phyloP scores from a whole-genome alignment of 2,113 vertebrate species.

The Pteronura brasiliensis region DNA sequence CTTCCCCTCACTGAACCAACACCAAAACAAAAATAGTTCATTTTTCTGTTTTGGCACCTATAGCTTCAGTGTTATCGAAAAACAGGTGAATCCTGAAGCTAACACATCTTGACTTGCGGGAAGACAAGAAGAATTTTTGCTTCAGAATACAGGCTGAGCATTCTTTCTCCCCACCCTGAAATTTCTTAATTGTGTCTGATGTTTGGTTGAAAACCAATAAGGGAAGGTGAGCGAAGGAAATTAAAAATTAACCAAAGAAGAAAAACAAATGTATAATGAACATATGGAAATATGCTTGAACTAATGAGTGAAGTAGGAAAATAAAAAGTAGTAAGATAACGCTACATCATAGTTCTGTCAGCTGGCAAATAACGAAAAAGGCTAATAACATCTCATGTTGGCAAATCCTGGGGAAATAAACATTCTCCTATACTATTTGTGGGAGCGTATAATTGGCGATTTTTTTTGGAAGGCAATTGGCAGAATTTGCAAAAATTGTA shows the following conservation, averaged over 20 bases:
- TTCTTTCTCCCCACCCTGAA: not conserved
- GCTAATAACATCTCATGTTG: not conserved
- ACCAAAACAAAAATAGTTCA: not conserved
- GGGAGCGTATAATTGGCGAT: not conserved
- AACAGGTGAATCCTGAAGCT: not conserved
- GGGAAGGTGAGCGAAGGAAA: not conserved
- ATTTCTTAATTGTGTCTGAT: not conserved
- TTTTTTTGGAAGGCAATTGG: not conserved
- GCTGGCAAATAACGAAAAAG: not conserved
- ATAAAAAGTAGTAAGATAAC: not conserved
- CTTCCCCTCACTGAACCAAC: not conserved
- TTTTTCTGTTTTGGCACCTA: not conserved
- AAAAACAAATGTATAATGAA: not conserved
- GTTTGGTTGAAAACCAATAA: slow-evolving; percentile 6
- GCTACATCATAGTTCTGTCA: not conserved
- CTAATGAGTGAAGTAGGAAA: not conserved
- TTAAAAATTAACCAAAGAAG: not conserved
- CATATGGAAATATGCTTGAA: not conserved
- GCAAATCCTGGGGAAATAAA: not conserved
- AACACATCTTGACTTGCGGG: not conserved
- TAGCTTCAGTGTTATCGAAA: not conserved
- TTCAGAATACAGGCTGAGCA: not conserved
- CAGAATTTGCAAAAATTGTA: not conserved
- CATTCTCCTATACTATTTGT: not conserved
- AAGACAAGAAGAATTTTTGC: not conserved